phyloP scores from a whole-genome alignment of 2,888 invertebrate genomes.

The Macaria notata region DNA sequence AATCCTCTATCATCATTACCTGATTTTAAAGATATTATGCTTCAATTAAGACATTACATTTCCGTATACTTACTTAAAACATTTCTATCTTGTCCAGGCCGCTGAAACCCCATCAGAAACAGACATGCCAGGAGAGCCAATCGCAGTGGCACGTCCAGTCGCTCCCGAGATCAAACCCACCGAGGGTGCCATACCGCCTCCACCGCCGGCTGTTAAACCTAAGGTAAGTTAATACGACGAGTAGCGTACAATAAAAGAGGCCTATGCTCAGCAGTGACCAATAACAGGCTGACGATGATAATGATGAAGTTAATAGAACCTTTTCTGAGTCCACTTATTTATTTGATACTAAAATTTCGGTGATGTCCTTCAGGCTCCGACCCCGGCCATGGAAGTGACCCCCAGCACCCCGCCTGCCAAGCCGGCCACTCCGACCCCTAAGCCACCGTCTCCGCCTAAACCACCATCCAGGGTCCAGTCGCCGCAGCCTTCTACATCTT shows the following conservation, averaged over 20 bases:
- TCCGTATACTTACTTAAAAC: no score
- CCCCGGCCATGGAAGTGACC: slow-evolving; percentile 66
- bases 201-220: slow-evolving; percentile 66
- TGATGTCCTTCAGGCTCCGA: slow-evolving; percentile 41
- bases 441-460: slow-evolving; percentile 36
- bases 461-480: slow-evolving; percentile 43
- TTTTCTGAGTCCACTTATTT: no score
- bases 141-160: slow-evolving; percentile 70
- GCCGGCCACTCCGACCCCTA: slow-evolving; percentile 22
- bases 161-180: slow-evolving; percentile 67
- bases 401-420: slow-evolving; percentile 61
- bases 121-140: slow-evolving; percentile 49
- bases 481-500: slow-evolving; percentile 47
- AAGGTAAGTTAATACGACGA: slow-evolving; percentile 51
- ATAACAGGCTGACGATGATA: no score
- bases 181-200: slow-evolving; percentile 74
- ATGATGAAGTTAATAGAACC: no score
- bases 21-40: no score
- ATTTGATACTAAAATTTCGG: no score
- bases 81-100: no score
- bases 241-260: no score
- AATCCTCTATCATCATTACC: no score
- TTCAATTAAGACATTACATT: no score
- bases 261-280: no score
- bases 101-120: slow-evolving; percentile 35